Evolutionary conservation across 2,797 vertebrate species (phyloP), one percentile per base, ranked within the genome.

Genomic region (Oreortyx pictus): DNA sequence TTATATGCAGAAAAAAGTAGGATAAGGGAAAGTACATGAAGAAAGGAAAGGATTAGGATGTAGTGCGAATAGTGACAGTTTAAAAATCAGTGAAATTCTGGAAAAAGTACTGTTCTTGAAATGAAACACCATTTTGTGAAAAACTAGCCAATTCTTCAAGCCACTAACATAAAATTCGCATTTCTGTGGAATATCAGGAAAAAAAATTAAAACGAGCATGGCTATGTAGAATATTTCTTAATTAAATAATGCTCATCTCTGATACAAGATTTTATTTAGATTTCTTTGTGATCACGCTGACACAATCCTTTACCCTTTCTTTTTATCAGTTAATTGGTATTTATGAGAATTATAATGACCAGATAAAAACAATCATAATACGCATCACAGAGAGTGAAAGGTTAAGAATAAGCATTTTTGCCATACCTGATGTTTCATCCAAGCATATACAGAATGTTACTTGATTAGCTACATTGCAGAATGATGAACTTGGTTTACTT

Each of bases 241-340:
- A 44, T 88, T 50, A 19, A 44, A 89, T 57, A 1, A 16, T 49
- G 54, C 57, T 5, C 64, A 62, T 49, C 50, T 80, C 4, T 33
- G 5, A 81, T 41, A 11, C 39, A 88, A 43, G 29, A 75, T 84
- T 81, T 80, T 65, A 81, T 82, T 68, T 47, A 66, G 61, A 77
- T n/a, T 73, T 85, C 25, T 73, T 82, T 89, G 49, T 35, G 72
- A 52, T 52, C 19, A 22, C 9, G 17, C 62, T 91, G 43, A 43
- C 52, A 86, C 59, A 76, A 60, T 9, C n/a, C n/a, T 78, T 92
- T 80, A 83, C 6, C 23, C 17, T 80, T 73, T 77, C 39, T 70
- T 91, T 88, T 88, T 81, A 89, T 25, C 37, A 71, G 46, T 54
- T 80, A 85, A 41, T 50, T 75, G 56, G 64, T 77, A 73, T 65